Base-by-base conservation (phyloP, 2,888 invertebrate species). In the Zonitis immaculata region DNA sequence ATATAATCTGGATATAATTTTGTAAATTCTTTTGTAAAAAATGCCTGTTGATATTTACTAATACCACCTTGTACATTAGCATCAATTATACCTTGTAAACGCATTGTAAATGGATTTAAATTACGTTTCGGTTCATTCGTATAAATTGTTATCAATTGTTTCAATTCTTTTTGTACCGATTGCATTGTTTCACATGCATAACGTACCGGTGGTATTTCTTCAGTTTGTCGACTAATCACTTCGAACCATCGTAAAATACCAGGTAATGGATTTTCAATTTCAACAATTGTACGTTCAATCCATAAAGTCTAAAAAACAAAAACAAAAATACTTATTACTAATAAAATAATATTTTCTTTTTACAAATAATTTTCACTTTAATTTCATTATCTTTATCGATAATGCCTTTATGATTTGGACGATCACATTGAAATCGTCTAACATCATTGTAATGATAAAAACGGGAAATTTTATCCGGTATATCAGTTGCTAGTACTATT, bases 51-150 rank as follows among this genome's bases (percentile, higher is more conserved):
- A 73, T 96, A 97, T 73, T 95, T 97, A 44, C 90, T 87, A 54
- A 95, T 89, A 11, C 96, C 96, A 2, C 96, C 93, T 82, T 94
- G 93, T 0, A 97, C 96, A 68, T 94, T 95, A 0, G 97, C 95
- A 76, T 96, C 95, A 60, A 96, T 93, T 27, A 95, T 92, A 1
- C 96, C 96, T 59, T 76, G 76, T 11, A 97, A 77, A 18, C 95
- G 80, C 95, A 95, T 95, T 3, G 92, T 92, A 70, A 95, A 89
- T 0, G 93, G 94, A 76, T 92, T 93, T 56, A 94, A 87, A 73
- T 92, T 94, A 20, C 88, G 80, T 47, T 87, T 84, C 0, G 90
- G 89, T 66, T 92, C 91, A 1, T 85, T 84, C 1, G 87, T 86
- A 75, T 92, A 93, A 57, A 89, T 86, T 0, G 85, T 82, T 47